Base-by-base conservation (phyloP, 2,113 vertebrate species). In the Prunella fulvescens region DNA sequence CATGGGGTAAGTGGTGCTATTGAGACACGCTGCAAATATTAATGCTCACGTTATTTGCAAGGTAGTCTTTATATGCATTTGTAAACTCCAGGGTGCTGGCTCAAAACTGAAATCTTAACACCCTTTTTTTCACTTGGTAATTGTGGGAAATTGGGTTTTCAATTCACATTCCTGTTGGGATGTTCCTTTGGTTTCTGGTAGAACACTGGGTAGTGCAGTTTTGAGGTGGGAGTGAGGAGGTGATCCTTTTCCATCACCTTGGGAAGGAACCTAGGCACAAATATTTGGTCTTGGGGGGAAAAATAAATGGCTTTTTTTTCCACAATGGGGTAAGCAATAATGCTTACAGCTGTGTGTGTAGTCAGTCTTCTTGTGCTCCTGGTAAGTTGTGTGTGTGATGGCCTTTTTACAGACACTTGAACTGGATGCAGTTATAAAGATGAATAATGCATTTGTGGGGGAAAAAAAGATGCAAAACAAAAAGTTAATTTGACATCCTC, bases 1-100 rank as follows among this genome's bases (percentile, higher is more conserved):
- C 33, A 78, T 3, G 17, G 24, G 0, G 3, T 56, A 39, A 35
- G 11, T 45, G 7, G 15, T 33, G 23, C n/a, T 31, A 0, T 58
- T 84, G 61, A 67, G 37, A 29, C 44, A 25, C 10, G 5, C 58
- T 86, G 31, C 61, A 9, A 28, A 19, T 51, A 45, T 45, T 83
- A 45, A n/a, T 69, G 22, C 11, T 23, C 0, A 0, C 28, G 3
- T 76, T 78, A 12, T 79, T 81, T 89, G 12, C 44, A 51, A 40
- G 7, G 12, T 39, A 35, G 10, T 53, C 31, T 29, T 66, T 81
- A 22, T 6, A 37, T 61, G 45, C 26, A 40, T 50, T 70, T 80
- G 19, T 40, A 13, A 67, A 39, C 4, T 81, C 13, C 23, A 42
- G 33, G 66, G 10, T 6, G 2, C n/a, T 80, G 29, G 3, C 60